phyloP scores from a whole-genome alignment of 2,888 invertebrate species.

The Podabrus alpinus region DNA sequence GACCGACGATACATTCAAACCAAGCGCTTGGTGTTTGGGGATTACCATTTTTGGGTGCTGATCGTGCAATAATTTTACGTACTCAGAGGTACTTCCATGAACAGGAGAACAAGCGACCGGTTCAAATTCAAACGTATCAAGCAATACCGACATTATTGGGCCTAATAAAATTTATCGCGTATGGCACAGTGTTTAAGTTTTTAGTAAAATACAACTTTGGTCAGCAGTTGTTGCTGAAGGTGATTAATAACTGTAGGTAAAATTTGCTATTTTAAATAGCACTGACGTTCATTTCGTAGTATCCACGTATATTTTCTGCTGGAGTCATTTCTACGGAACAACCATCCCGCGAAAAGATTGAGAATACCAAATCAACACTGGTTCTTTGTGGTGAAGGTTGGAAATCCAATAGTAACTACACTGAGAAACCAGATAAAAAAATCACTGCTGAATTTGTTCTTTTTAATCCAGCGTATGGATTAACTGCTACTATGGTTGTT shows the following conservation, averaged over 20 bases:
- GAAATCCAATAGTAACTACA: constrained; percentile 65
- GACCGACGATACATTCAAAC: background rate
- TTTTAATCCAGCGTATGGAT: constrained; percentile 79
- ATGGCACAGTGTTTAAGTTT: constrained; percentile 65
- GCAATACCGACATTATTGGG: constrained; percentile 56
- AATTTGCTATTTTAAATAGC: background rate
- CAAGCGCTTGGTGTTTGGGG: background rate
- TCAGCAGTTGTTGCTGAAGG: constrained; percentile 63
- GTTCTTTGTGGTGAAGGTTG: constrained; percentile 81
- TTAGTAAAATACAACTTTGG: constrained; percentile 65
- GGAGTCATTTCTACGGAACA: constrained; percentile 71
- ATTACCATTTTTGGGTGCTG: constrained; percentile 79
- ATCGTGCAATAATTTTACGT: constrained; percentile 78
- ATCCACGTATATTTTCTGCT: constrained; percentile 64
- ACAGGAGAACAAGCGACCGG: constrained; percentile 70
- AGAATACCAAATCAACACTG: constrained; percentile 66
- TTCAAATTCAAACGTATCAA: constrained; percentile 75
- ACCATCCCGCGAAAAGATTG: constrained; percentile 64
- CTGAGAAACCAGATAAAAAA: constrained; percentile 65
- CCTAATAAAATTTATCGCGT: constrained; percentile 58
- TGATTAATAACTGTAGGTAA: background rate
- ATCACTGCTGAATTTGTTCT: constrained; percentile 71
- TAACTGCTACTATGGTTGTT: constrained; percentile 75
- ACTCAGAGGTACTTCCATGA: constrained; percentile 78
- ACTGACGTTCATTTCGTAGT: constrained; percentile 36